phyloP scores from a whole-genome alignment of 2,888 invertebrate species.

The Crematogaster levior region DNA sequence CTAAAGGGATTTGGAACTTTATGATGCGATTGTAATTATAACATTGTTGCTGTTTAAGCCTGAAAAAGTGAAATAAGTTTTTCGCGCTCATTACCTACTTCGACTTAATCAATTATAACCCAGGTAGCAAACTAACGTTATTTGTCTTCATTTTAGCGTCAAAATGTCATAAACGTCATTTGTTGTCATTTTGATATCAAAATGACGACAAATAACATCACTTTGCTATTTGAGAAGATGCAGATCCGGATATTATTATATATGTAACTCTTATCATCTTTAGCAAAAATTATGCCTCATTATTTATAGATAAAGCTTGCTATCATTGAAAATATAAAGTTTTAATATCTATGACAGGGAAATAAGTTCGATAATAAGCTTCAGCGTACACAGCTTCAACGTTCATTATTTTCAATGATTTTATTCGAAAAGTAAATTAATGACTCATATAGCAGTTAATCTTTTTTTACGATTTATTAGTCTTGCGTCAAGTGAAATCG shows the following conservation, averaged over 20 bases:
- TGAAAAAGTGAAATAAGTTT: not conserved
- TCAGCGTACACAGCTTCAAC: not conserved
- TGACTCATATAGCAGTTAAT: slow-evolving; percentile 18
- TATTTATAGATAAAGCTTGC: not conserved
- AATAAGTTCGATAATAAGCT: slow-evolving; percentile 29
- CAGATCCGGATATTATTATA: not conserved
- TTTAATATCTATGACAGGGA: slow-evolving; percentile 29
- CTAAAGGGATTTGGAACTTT: slow-evolving; percentile 3
- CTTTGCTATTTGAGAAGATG: too few species aligned
- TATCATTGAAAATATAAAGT: slow-evolving; percentile 1
- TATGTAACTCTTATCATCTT: not conserved
- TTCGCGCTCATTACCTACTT: not conserved
- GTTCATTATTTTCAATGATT: slow-evolving; percentile 30
- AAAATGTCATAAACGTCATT: too few species aligned
- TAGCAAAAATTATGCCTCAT: not conserved
- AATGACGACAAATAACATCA: too few species aligned
- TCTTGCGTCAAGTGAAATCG: slow-evolving; percentile 6
- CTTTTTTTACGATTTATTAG: slow-evolving; percentile 8
- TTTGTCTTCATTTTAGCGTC: too few species aligned
- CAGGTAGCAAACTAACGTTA: too few species aligned
- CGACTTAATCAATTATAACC: not conserved
- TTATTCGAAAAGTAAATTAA: slow-evolving; percentile 25
- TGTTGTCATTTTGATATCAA: too few species aligned
- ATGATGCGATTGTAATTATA: not conserved
- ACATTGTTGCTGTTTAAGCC: not conserved